Evolutionary conservation across 1,140 invertebrate species (phyloP).

Genomic region (Lucilia cuprina): DNA sequence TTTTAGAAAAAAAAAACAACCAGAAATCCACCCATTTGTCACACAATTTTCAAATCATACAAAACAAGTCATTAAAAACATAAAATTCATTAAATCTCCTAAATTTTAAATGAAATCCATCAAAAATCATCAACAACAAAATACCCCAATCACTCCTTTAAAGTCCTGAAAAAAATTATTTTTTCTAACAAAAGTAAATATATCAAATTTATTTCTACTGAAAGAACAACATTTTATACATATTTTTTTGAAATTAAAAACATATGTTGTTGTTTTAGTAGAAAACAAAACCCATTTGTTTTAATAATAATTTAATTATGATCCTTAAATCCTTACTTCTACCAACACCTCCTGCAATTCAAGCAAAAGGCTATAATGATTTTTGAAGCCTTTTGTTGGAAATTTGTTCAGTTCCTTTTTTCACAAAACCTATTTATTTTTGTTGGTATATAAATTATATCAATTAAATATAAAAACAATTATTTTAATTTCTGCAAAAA

Average conservation of each 20-base stretch:
- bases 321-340: not conserved
- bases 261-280: not conserved
- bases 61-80: constrained; percentile 13
- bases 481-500: not conserved
- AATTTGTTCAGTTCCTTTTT: not conserved
- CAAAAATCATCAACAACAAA: not conserved
- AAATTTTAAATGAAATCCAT: not conserved
- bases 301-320: not conserved
- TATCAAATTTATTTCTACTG: not conserved
- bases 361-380: not conserved
- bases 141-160: not conserved
- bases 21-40: constrained; percentile 33
- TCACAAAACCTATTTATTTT: not conserved
- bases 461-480: not conserved
- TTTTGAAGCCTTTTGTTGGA: not conserved
- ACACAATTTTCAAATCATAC: constrained; percentile 8
- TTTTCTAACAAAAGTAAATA: not conserved
- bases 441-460: not conserved
- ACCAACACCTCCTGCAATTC: not conserved
- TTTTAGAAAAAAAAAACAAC: not conserved
- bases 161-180: not conserved
- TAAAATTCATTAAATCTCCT: not conserved
- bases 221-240: not conserved
- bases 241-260: not conserved
- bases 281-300: not conserved